A percentile compares a stretch with the other conserved stretches of the same genome.
Conservation (phyloP, 2,888 invertebrate species). For the Drosophila maculinotata region DNA sequence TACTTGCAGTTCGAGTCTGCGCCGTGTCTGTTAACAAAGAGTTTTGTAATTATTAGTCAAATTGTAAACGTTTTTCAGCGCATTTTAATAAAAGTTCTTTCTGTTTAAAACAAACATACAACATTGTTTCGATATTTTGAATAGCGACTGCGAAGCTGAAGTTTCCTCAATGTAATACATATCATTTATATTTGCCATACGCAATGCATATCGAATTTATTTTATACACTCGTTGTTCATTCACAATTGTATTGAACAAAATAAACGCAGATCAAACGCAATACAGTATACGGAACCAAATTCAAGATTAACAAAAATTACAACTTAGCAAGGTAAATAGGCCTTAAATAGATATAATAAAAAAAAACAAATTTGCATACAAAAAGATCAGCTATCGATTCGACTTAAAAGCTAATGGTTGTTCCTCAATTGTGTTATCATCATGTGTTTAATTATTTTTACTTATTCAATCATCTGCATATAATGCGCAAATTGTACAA, state of each 20-base stretch:
- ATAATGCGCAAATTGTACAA: slow-evolving; percentile 44
- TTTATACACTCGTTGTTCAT: slow-evolving; percentile 22
- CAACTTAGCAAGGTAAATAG: slow-evolving; percentile 45
- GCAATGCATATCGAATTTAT: slow-evolving; percentile 42
- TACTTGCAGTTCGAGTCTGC: slow-evolving; percentile 36
- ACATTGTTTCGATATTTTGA: neutral
- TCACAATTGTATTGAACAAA: slow-evolving; percentile 15
- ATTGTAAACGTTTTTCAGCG: slow-evolving; percentile 69
- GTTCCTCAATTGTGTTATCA: slow-evolving; percentile 54
- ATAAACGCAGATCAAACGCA: slow-evolving; percentile 15
- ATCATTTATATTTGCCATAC: slow-evolving; percentile 8
- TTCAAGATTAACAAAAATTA: slow-evolving; percentile 29
- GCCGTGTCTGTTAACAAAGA: slow-evolving; percentile 50
- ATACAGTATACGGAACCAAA: slow-evolving; percentile 21
- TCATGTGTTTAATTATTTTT: slow-evolving; percentile 22
- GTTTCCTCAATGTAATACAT: too few relatives aligned
- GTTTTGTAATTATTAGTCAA: slow-evolving; percentile 74
- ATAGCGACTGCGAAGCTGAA: neutral
- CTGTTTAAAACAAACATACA: slow-evolving; percentile 38
- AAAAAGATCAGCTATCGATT: slow-evolving; percentile 41
- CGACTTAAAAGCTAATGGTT: slow-evolving; percentile 54
- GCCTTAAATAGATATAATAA: slow-evolving; percentile 25
- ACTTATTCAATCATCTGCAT: slow-evolving; percentile 37
- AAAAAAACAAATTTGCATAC: slow-evolving; percentile 12
- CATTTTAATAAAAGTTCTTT: slow-evolving; percentile 65